Evolutionary conservation across 92 coral and sea anemone species (phyloP).

Genomic region (Actinostola sp.): DNA sequence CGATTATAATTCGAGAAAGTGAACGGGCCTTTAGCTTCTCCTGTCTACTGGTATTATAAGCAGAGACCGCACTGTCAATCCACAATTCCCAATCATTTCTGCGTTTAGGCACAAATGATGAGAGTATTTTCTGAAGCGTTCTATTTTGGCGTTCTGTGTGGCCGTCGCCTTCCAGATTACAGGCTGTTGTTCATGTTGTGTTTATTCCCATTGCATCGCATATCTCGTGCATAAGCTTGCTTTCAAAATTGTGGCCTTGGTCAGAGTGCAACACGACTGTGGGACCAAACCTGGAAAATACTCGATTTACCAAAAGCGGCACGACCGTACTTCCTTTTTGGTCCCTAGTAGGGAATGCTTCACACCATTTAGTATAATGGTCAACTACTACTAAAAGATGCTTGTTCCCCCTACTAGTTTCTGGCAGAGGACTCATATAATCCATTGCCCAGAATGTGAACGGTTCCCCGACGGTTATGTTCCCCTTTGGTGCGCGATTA

Average conservation of each 20-base stretch:
- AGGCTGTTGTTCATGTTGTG: conserved; percentile 26
- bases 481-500: conserved; percentile 48
- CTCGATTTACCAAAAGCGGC: conserved; percentile 1
- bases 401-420: conserved; percentile 38
- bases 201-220: conserved; percentile 45
- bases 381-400: conserved; percentile 48
- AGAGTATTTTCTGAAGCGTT: conserved; percentile 35
- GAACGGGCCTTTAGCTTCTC: no score
- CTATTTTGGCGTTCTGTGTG: conserved; percentile 41
- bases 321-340: conserved; percentile 38
- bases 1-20: no score
- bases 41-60: no score
- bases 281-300: conserved; percentile 49
- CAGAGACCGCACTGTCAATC: no score
- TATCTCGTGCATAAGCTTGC: conserved; percentile 44
- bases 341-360: conserved; percentile 32
- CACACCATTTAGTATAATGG: conserved; percentile 51
- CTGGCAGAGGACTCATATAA: conserved; percentile 51
- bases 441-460: conserved; percentile 64
- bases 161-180: conserved; percentile 39
- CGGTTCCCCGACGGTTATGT: conserved; percentile 48
- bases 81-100: no score
- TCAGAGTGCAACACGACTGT: conserved; percentile 51
- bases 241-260: conserved; percentile 59
- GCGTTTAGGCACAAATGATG: no score